Evolutionary conservation across 1,140 invertebrate species (phyloP).

Genomic region (Cepaea nemoralis): DNA sequence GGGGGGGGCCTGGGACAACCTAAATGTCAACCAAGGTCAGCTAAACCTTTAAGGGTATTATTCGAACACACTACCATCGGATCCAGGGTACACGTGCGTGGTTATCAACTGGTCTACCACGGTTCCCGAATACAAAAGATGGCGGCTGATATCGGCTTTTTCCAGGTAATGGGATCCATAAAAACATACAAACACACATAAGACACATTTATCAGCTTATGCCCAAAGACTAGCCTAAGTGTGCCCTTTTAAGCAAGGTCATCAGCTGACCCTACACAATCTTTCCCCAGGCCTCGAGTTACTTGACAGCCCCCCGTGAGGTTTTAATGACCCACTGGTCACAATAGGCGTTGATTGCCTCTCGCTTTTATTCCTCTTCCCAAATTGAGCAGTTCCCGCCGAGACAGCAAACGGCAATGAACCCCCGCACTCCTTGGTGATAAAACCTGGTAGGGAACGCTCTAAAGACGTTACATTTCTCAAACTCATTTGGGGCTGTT

Average conservation of each 20-base stretch:
- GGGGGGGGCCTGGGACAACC: no score
- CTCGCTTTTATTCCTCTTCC: conserved; percentile 16
- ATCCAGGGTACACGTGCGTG: no score
- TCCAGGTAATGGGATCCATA: no score
- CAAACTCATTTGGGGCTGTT: conserved; percentile 23
- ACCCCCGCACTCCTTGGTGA: not conserved
- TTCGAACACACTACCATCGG: no score
- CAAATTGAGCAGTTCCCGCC: conserved; percentile 14
- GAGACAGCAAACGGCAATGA: conserved; percentile 18
- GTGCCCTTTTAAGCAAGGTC: not conserved
- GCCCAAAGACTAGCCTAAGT: not conserved
- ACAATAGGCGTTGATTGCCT: conserved; percentile 32
- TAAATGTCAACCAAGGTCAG: no score
- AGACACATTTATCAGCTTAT: no score
- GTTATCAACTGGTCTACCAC: no score
- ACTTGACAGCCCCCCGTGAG: not conserved
- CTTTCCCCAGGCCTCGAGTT: not conserved
- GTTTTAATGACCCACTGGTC: conserved; percentile 13
- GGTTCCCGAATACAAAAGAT: no score
- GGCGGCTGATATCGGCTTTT: no score
- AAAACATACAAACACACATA: no score
- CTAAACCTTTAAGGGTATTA: no score
- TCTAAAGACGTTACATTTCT: conserved; percentile 33
- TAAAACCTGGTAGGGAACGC: not conserved
- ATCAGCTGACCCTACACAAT: not conserved